A percentile compares a stretch with the other conserved stretches of the same genome.
These are phyloP conservation scores for Drosophila asahinai DNA, from an alignment of 1,140 invertebrate species.

Conservation along the genomic window DNA sequence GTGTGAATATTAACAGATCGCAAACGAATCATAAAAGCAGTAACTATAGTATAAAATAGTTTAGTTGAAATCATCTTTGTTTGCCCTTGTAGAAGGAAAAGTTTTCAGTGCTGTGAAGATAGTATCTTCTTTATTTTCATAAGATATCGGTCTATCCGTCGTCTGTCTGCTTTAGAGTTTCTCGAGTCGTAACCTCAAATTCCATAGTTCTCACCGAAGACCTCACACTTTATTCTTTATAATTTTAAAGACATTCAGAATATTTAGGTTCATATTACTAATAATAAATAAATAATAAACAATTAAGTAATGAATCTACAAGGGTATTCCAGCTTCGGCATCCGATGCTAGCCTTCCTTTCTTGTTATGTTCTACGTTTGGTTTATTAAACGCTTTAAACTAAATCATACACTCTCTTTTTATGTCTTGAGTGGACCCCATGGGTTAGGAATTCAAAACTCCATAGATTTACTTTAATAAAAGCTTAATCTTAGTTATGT, in stretches of 20 bases:
- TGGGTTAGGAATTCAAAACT: not conserved
- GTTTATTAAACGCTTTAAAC: not conserved
- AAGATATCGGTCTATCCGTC: not conserved
- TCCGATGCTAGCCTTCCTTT: not conserved
- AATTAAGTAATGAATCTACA: not conserved
- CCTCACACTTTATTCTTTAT: not conserved
- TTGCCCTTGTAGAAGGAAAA: not conserved
- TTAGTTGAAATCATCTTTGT: not conserved
- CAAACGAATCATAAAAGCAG: too few species aligned
- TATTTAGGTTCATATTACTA: not conserved
- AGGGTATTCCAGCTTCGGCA: slow-evolving; percentile 2
- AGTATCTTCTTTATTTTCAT: not conserved
- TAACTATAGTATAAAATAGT: not conserved
- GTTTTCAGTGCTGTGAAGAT: not conserved
- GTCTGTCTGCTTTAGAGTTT: not conserved
- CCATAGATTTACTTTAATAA: not conserved
- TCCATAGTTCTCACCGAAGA: too few species aligned
- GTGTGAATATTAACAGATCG: slow-evolving; percentile 43
- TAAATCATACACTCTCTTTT: not conserved
- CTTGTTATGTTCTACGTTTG: not conserved
- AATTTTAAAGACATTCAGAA: not conserved
- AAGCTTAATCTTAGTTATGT: not conserved
- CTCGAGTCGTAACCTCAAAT: too few species aligned
- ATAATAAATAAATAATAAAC: too few species aligned
- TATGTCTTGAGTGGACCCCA: slow-evolving; percentile 3